phyloP scores from a whole-genome alignment of 2,888 invertebrate species.

The Pollenia labialis region DNA sequence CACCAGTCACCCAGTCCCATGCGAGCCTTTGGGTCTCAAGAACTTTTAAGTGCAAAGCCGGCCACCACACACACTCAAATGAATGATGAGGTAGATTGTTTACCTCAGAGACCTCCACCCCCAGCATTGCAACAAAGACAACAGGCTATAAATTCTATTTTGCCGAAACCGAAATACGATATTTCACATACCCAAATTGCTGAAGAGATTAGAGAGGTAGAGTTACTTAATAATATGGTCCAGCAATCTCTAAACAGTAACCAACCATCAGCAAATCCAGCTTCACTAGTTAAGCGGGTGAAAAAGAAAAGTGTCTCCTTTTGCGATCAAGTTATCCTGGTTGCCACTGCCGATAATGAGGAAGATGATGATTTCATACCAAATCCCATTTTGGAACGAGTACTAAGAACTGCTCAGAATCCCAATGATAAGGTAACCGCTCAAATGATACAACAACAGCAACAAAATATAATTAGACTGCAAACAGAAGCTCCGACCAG shows the following conservation, averaged over 20 bases:
- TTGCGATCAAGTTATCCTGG: slow-evolving; percentile 96
- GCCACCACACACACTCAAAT: slow-evolving; percentile 84
- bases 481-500: slow-evolving; percentile 82
- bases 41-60: slow-evolving; percentile 78
- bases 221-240: slow-evolving; percentile 85
- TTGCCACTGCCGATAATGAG: slow-evolving; percentile 96
- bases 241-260: slow-evolving; percentile 85
- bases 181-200: slow-evolving; percentile 85
- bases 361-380: slow-evolving; percentile 96
- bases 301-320: slow-evolving; percentile 98
- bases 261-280: slow-evolving; percentile 79
- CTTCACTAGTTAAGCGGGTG: slow-evolving; percentile 85
- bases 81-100: slow-evolving; percentile 84
- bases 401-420: slow-evolving; percentile 91
- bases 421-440: slow-evolving; percentile 84
- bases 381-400: slow-evolving; percentile 94
- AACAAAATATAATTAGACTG: slow-evolving; percentile 85
- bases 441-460: slow-evolving; percentile 86
- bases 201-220: slow-evolving; percentile 86
- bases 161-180: slow-evolving; percentile 82
- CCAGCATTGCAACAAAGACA: slow-evolving; percentile 75
- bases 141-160: slow-evolving; percentile 73
- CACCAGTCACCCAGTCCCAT: slow-evolving; percentile 77
- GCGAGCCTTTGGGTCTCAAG: slow-evolving; percentile 82
- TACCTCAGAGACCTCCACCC: slow-evolving; percentile 76